Conservation (phyloP, 2,113 vertebrate genomes). For the Anas platyrhynchos region DNA sequence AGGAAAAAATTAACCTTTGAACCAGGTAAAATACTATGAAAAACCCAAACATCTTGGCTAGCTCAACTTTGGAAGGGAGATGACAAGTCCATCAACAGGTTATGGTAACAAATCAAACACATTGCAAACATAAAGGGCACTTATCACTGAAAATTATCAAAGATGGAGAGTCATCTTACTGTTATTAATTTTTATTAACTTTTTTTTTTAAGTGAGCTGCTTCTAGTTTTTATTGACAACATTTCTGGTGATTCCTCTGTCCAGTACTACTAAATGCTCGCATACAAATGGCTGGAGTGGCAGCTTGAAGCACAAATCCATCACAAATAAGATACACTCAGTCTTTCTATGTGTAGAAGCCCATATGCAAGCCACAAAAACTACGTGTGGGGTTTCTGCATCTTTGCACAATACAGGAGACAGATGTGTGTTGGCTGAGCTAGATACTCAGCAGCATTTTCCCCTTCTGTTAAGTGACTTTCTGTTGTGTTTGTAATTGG, state of each 20-base stretch:
- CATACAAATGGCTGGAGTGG: not conserved
- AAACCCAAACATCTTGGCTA: not conserved
- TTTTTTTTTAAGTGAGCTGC: not conserved
- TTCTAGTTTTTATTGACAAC: conserved; percentile 44
- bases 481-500: not conserved
- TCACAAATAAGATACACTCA: not conserved
- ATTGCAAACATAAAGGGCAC: not conserved
- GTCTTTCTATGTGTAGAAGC: not conserved
- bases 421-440: not conserved
- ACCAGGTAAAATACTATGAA: not conserved
- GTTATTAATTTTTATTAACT: not conserved
- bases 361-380: not conserved
- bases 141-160: not conserved
- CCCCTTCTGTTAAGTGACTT: not conserved
- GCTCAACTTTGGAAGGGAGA: not conserved
- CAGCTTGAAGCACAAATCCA: not conserved
- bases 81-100: not conserved
- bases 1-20: conserved; percentile 8
- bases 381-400: not conserved
- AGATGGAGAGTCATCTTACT: not conserved
- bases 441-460: not conserved
- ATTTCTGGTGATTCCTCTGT: conserved; percentile 8
- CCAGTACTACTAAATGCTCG: not conserved
- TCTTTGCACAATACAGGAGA: conserved; percentile 18
- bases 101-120: not conserved